Conservation (phyloP, 92 coral and sea anemone genomes). For the Epizoanthus stellaris region DNA sequence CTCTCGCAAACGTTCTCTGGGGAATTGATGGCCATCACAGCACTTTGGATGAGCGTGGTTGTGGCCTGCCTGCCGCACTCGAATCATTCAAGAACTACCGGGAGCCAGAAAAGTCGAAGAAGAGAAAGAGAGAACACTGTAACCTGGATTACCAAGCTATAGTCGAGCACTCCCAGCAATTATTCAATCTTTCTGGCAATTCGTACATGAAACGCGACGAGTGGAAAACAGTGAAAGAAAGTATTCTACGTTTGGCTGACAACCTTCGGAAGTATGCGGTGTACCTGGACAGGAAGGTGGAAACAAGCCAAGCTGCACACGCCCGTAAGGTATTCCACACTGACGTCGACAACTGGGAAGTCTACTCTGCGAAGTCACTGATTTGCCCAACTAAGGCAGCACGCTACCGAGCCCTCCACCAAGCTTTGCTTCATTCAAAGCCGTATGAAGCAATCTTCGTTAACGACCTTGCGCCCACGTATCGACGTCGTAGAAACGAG, state of each 20-base stretch:
- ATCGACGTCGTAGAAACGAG: conserved; percentile 22
- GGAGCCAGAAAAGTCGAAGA: conserved; percentile 15
- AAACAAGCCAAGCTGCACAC: conserved; percentile 7
- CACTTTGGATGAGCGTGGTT: conserved; percentile 20
- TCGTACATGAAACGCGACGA: conserved; percentile 36
- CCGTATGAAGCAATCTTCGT: conserved; percentile 49
- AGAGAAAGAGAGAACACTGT: not conserved
- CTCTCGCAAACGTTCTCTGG: conserved; percentile 34
- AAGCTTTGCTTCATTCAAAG: conserved; percentile 51
- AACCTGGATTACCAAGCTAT: conserved; percentile 1
- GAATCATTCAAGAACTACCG: conserved; percentile 11
- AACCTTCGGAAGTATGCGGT: conserved; percentile 35
- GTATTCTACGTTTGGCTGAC: conserved; percentile 25
- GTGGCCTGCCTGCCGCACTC: conserved; percentile 19
- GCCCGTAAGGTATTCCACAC: conserved; percentile 17
- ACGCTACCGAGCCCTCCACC: conserved; percentile 49
- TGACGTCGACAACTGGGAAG: conserved; percentile 51
- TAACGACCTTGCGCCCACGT: conserved; percentile 47
- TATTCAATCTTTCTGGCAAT: conserved; percentile 5
- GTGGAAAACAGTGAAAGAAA: conserved; percentile 27
- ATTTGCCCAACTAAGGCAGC: conserved; percentile 47
- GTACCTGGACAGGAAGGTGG: conserved; percentile 11
- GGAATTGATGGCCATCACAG: conserved; percentile 21
- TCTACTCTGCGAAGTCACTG: conserved; percentile 20
- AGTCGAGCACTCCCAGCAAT: conserved; percentile 17